Percentiles rank a stretch among this genome's conserved stretches.
Conservation (phyloP, 1,140 invertebrate genomes). For the Geopemphigus sp. region DNA sequence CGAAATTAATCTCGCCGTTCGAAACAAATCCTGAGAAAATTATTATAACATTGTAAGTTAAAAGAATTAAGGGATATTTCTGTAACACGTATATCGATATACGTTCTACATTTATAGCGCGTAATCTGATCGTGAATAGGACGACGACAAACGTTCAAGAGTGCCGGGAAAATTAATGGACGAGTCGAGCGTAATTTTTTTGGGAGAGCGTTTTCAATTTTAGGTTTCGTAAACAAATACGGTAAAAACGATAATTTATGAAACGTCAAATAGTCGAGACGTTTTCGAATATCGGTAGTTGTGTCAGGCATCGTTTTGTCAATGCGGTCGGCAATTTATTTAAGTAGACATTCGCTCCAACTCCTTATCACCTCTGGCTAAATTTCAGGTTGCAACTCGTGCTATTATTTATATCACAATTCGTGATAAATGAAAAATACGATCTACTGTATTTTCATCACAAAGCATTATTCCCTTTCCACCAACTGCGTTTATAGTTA, state of each 20-base stretch:
- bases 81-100: not conserved
- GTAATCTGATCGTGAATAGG: not conserved
- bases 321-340: not conserved
- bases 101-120: not conserved
- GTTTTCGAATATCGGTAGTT: conserved; percentile 10
- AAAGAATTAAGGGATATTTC: not conserved
- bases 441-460: too few relatives aligned
- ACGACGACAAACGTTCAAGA: not conserved
- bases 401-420: not conserved
- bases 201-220: not conserved
- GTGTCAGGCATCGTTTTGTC: conserved; percentile 1
- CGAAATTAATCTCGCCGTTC: not conserved
- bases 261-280: not conserved
- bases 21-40: not conserved
- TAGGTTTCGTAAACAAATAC: not conserved
- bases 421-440: too few relatives aligned
- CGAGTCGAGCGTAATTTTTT: not conserved
- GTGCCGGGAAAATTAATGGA: not conserved
- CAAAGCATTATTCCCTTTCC: too few relatives aligned
- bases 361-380: too few relatives aligned
- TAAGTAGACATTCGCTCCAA: not conserved
- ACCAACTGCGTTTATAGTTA: too few relatives aligned
- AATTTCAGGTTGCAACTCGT: not conserved
- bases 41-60: not conserved
- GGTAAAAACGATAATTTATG: not conserved